Base-by-base conservation (phyloP, 2,797 vertebrate genomes). In the Rallus crepitans region DNA sequence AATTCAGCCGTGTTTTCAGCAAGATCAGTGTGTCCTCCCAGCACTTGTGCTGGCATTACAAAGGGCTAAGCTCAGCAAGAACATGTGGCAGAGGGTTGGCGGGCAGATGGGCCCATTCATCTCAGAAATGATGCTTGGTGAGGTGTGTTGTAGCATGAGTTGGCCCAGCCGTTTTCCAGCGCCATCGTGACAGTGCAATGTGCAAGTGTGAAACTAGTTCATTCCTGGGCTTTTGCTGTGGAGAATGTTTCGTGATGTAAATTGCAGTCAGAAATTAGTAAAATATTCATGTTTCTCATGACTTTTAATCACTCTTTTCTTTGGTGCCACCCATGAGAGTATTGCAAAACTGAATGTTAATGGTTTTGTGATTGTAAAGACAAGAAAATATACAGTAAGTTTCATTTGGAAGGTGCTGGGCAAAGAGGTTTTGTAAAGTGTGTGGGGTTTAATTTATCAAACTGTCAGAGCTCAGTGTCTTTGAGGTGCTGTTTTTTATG, bases 171-270 rank as follows among this genome's bases (percentile, higher is more conserved):
- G 4, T 9, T 55, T n/a, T 42, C 31, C 57, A 12, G 35, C 13
- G 23, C 30, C 21, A 1, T 23, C 42, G 0, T 1, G 9, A 0
- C 7, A 35, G 6, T 53, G n/a, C 27, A 37, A 12, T 4, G 0
- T 5, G 19, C 5, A 4, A 39, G 30, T 0, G 0, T 13, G n/a
- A 48, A 66, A 19, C 33, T 48, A 6, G 35, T 9, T 68, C 19
- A 31, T 33, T 53, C 31, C 28, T 18, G 12, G 14, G 8, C 19
- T 82, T 80, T 45, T 64, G 21, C 64, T 27, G 1, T 4, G 0
- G 3, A 2, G 37, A 28, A 4, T 48, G 71, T 42, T 42, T 42
- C 30, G 3, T 37, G 27, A 10, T 68, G 24, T 23, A 50, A 53
- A 28, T 33, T 61, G 15, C 20, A 12, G 31, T 31, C 21, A 76